Evolutionary conservation across 2,888 invertebrate species (phyloP).

Genomic region (Diplazon laetatorius): DNA sequence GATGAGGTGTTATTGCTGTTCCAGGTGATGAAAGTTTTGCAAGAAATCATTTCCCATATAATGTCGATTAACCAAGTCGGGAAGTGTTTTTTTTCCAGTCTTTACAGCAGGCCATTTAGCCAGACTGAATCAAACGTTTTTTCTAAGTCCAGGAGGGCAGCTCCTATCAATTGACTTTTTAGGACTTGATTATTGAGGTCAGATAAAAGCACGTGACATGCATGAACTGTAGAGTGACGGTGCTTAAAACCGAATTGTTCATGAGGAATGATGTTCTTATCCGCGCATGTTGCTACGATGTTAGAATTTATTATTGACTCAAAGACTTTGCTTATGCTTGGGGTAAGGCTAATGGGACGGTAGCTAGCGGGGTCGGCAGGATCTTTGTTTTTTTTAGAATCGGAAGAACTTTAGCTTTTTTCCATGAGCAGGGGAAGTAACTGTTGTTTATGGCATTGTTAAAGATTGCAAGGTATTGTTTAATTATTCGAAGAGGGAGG

Average conservation of each 20-base stretch:
- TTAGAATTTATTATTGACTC: too few species aligned
- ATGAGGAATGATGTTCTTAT: slow-evolving; percentile 33
- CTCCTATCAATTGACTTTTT: slow-evolving; percentile 7
- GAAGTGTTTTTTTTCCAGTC: not conserved
- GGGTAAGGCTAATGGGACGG: slow-evolving; percentile 58
- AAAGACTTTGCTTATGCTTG: not conserved
- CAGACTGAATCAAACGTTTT: slow-evolving; percentile 49
- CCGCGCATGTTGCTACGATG: not conserved
- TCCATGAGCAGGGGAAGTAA: slow-evolving; percentile 51
- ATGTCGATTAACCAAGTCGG: not conserved
- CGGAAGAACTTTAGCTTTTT: slow-evolving; percentile 45
- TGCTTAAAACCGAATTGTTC: slow-evolving; percentile 55
- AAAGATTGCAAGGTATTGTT: too few species aligned
- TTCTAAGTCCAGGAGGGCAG: slow-evolving; percentile 31
- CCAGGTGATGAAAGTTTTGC: not conserved
- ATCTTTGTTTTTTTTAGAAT: slow-evolving; percentile 35
- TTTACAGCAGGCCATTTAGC: slow-evolving; percentile 31
- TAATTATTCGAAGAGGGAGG: slow-evolving; percentile 49
- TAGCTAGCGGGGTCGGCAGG: slow-evolving; percentile 40
- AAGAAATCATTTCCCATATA: not conserved
- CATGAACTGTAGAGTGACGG: slow-evolving; percentile 23
- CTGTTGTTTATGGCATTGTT: slow-evolving; percentile 50
- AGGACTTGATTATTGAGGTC: slow-evolving; percentile 15
- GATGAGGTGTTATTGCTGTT: not conserved
- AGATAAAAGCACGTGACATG: slow-evolving; percentile 40